Base-by-base conservation (phyloP, 92 coral and sea anemone species). In the Ricordea florida region DNA sequence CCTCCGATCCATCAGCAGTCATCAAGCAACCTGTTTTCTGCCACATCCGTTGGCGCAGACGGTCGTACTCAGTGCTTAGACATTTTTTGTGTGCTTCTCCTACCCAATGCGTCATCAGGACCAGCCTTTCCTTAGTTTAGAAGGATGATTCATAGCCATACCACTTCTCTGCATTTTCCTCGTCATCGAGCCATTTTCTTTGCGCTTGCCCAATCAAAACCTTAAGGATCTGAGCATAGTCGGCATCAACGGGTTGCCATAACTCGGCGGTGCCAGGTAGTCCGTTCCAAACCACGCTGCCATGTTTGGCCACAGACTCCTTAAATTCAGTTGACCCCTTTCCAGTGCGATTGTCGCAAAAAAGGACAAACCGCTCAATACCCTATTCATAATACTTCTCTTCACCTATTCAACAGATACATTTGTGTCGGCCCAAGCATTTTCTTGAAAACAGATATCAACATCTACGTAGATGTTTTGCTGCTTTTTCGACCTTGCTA, bases 241-340 rank as follows among this genome's bases (percentile, higher is more conserved):
- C 73, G 18, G 82, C 82, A 62, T 75, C 82, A 46, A 75, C 67
- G 30, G 83, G 76, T 60, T 77, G 75, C 75, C 83, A 77, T 50
- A 50, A 33, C 24, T 74, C 53, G 50, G 82, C 62, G 33, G 82
- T 62, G 13, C 42, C 46, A 4, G 83, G 83, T 52, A 76, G 83
- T 8, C 83, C 83, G 32, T 63, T 62, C 76, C 76, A 66, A 20
- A 66, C 69, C 30, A 64, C 61, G 31, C 84, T 67, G 16, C 47
- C 66, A 5, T 51, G 42, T 49, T 78, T 55, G 24, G 75, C 42
- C 49, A 66, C 84, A 24, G 69, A 56, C 84, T 66, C 56, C 25
- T 47, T 29, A 18, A 77, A 77, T 58, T 77, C 83, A 14, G 10
- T 30, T 6, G 75, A 64, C 43, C 48, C 66, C 31, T 62, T 73